phyloP scores from a whole-genome alignment of 2,888 invertebrate genomes.

The Drosophila pegasa region DNA sequence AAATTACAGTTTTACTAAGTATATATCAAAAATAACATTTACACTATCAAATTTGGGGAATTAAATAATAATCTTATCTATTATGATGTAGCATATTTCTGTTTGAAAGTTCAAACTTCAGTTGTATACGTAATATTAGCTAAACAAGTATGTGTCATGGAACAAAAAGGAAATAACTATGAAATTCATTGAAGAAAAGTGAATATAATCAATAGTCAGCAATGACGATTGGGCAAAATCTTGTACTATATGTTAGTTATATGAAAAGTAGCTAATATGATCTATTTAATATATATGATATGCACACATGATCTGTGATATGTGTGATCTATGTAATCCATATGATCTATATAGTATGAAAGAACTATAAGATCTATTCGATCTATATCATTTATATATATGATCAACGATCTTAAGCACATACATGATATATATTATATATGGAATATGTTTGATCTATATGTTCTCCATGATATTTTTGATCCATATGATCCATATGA shows the following conservation, averaged over 20 bases:
- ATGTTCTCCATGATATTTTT: no score
- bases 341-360: no score
- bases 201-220: neutral
- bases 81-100: neutral
- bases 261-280: no score
- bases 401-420: no score
- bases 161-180: neutral
- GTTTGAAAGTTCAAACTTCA: neutral
- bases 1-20: neutral
- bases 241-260: no score
- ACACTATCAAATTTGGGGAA: neutral
- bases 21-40: neutral
- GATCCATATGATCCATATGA: no score
- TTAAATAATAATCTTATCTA: conserved; percentile 5
- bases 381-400: no score
- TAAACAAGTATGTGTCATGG: neutral
- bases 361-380: no score
- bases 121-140: conserved; percentile 1
- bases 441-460: no score
- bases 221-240: no score
- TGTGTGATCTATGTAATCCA: neutral
- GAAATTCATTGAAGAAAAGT: neutral
- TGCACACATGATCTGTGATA: neutral
- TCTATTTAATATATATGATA: no score
- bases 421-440: no score